Evolutionary conservation across 1,140 invertebrate genomes (phyloP).

Genomic region (Tribolium madens): DNA sequence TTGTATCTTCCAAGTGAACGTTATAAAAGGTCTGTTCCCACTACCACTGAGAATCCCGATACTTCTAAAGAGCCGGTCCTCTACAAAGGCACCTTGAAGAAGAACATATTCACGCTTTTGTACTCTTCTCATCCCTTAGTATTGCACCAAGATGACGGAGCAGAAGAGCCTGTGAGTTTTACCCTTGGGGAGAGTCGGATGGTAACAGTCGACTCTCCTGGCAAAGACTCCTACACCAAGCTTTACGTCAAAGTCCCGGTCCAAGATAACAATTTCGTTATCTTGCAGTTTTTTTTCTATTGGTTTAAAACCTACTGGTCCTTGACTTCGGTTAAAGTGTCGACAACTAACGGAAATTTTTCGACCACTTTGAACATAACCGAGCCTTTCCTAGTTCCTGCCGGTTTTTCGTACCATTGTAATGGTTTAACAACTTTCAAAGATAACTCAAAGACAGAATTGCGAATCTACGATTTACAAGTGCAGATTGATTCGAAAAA

Average conservation of each 20-base stretch:
- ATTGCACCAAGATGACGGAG: slow-evolving; percentile 44
- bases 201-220: slow-evolving; percentile 49
- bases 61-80: slow-evolving; percentile 52
- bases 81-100: slow-evolving; percentile 51
- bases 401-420: slow-evolving; percentile 70
- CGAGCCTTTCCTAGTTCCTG: slow-evolving; percentile 65
- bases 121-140: slow-evolving; percentile 49
- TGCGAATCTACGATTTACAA: slow-evolving; percentile 67
- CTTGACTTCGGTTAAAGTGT: slow-evolving; percentile 55
- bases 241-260: slow-evolving; percentile 54
- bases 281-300: slow-evolving; percentile 60
- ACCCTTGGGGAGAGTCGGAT: slow-evolving; percentile 52
- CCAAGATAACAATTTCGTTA: slow-evolving; percentile 55
- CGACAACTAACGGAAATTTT: slow-evolving; percentile 41
- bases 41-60: slow-evolving; percentile 1
- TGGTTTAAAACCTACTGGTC: slow-evolving; percentile 61
- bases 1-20: slow-evolving; percentile 46
- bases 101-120: slow-evolving; percentile 28
- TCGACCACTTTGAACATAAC: slow-evolving; percentile 53
- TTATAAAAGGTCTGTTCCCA: background rate
- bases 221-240: slow-evolving; percentile 30
- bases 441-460: slow-evolving; percentile 53
- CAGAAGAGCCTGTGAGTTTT: slow-evolving; percentile 34
- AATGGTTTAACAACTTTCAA: slow-evolving; percentile 61
- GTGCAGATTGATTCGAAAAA: slow-evolving; percentile 65